A percentile compares a stretch with the other conserved stretches of the same genome.
These are phyloP conservation scores for Myotis findleyi DNA, from an alignment of 2,797 vertebrate species.

Conservation along the genomic window DNA sequence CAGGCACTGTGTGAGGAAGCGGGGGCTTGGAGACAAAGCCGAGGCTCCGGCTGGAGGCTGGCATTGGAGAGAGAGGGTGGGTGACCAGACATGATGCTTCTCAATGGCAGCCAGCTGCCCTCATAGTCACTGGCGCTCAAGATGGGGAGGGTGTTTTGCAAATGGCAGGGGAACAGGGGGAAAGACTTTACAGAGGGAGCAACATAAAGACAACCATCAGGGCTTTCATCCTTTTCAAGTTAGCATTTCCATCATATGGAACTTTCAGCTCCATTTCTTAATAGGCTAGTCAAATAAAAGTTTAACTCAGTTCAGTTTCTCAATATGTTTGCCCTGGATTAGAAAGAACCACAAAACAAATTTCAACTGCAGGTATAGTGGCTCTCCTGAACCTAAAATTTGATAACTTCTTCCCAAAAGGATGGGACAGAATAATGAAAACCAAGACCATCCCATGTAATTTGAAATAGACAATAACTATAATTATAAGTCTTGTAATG, in stretches of 20 bases:
- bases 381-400: constrained; percentile 49
- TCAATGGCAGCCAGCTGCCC: not conserved
- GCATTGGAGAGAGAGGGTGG: too few relatives aligned
- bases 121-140: not conserved
- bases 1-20: not conserved
- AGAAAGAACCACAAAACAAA: constrained; percentile 52
- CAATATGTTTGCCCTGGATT: constrained; percentile 2
- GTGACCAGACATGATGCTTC: not conserved
- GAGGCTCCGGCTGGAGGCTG: not conserved
- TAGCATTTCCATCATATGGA: constrained; percentile 40
- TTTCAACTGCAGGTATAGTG: constrained; percentile 33
- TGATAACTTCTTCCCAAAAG: constrained; percentile 29
- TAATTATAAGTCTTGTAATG: not conserved
- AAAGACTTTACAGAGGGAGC: constrained; percentile 21
- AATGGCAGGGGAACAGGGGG: not conserved
- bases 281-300: constrained; percentile 47
- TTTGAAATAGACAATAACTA: not conserved
- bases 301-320: constrained; percentile 51
- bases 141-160: not conserved
- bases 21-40: not conserved
- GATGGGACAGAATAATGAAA: constrained; percentile 30
- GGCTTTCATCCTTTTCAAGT: constrained; percentile 16
- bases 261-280: constrained; percentile 40
- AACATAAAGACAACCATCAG: not conserved
- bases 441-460: constrained; percentile 9